Evolutionary conservation across 2,888 invertebrate species (phyloP).

Genomic region (Miltochrista miniata): DNA sequence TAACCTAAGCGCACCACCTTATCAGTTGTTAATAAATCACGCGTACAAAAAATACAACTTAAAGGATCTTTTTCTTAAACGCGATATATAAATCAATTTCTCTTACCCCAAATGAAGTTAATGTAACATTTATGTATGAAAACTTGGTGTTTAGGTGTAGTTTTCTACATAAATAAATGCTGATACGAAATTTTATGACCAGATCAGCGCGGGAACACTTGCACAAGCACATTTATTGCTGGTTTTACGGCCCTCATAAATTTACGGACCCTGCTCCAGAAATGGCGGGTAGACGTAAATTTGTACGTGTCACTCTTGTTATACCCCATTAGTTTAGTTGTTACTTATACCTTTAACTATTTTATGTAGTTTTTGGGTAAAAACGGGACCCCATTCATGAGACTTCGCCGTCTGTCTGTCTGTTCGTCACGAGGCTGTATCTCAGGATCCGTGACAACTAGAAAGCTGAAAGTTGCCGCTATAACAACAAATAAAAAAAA

Average conservation of each 20-base stretch:
- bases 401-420: too few species aligned
- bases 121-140: not conserved
- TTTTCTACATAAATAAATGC: constrained; percentile 5
- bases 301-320: constrained; percentile 10
- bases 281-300: constrained; percentile 10
- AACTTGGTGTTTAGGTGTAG: constrained; percentile 1
- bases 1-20: too few species aligned
- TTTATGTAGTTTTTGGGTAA: not conserved
- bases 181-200: constrained; percentile 8
- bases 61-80: too few species aligned
- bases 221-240: constrained; percentile 17
- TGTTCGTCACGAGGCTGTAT: too few species aligned
- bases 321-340: constrained; percentile 7
- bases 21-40: too few species aligned
- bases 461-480: too few species aligned
- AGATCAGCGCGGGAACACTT: constrained; percentile 11
- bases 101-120: not conserved
- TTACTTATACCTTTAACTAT: not conserved
- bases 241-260: constrained; percentile 34
- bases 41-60: too few species aligned
- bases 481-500: too few species aligned
- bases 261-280: constrained; percentile 14
- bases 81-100: not conserved
- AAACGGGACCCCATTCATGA: too few species aligned
- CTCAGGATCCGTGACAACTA: too few species aligned